phyloP scores from a whole-genome alignment of 2,888 invertebrate species.

The Piscicola geometra region DNA sequence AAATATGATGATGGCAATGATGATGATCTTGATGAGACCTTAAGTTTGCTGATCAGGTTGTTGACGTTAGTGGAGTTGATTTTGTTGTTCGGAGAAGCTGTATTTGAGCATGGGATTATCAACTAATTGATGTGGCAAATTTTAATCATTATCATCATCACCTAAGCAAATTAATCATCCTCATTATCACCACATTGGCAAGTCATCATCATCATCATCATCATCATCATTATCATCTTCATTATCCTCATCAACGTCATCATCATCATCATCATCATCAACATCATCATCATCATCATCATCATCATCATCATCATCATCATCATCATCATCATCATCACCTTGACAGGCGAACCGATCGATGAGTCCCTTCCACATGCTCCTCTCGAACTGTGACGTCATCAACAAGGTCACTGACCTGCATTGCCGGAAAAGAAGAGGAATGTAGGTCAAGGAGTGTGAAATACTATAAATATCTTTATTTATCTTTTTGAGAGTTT shows the following conservation, averaged over 20 bases:
- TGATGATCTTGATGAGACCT: background rate
- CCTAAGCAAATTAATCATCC: slow-evolving; percentile 11
- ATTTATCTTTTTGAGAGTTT: too few relatives aligned
- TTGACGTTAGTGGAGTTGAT: background rate
- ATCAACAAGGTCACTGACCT: background rate
- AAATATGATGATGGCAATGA: background rate
- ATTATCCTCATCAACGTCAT: background rate
- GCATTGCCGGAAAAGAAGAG: background rate
- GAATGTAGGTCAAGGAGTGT: background rate
- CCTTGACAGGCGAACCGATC: background rate
- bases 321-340: slow-evolving; percentile 33
- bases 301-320: slow-evolving; percentile 27
- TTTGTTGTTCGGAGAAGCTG: background rate
- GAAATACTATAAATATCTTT: too few relatives aligned
- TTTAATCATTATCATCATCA: background rate
- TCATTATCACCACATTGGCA: background rate
- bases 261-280: background rate
- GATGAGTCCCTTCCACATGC: background rate
- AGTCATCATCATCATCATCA: slow-evolving; percentile 18
- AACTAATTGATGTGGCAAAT: too few relatives aligned
- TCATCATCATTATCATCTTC: slow-evolving; percentile 11
- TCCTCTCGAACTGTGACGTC: slow-evolving; percentile 10
- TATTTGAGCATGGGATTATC: background rate
- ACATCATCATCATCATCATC: too few relatives aligned
- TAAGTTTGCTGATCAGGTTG: background rate